Evolutionary conservation across 2,888 invertebrate species (phyloP), one percentile per base, ranked within the genome.

Genomic region (Eupelmus urozonus): DNA sequence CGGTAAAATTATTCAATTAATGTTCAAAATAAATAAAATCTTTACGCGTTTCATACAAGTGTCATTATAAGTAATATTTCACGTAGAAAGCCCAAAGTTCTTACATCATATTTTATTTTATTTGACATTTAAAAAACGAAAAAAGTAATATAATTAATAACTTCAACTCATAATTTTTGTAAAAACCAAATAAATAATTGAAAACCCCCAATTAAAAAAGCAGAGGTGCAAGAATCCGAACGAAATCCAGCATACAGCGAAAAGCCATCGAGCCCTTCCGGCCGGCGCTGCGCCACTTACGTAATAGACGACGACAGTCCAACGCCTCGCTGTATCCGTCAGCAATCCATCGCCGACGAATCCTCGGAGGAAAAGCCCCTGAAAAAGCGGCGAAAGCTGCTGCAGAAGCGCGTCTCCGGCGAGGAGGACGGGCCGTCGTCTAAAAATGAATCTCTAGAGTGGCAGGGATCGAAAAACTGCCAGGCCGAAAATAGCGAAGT

Each of bases 221-320:
- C 45, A 45, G 45, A 45, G 4, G 16, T 45, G 9, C 2, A 16
- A 13, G 16, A 45, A 45, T 13, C 16, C 9, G 45, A 2, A 18
- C 20, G 4, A 51, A 51, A 51, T 45, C 2, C 9, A 45, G 2
- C 2, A 45, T 34, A 20, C 40, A 25, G n/a, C 55, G 53, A 18
- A 23, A 25, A 1, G n/a, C n/a, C 16, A 25, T 27, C 57, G 1
- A 59, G 13, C 9, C 9, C 11, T 34, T 49, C 57, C 27, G 57
- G 49, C 5, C 80, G 34, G 2, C 59, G 80, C 5, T 74, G 80
- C 69, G 70, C 70, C 4, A 77, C 80, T 67, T 80, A 77, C 59
- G 77, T 78, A 57, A 75, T 77, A 45, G 60, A 60, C 0, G 20
- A 18, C 42, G 34, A 20, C 5, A 40, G 53, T 42, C 40, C 53